phyloP scores from a whole-genome alignment of 2,113 vertebrate genomes.

The Semicossyphus pulcher region DNA sequence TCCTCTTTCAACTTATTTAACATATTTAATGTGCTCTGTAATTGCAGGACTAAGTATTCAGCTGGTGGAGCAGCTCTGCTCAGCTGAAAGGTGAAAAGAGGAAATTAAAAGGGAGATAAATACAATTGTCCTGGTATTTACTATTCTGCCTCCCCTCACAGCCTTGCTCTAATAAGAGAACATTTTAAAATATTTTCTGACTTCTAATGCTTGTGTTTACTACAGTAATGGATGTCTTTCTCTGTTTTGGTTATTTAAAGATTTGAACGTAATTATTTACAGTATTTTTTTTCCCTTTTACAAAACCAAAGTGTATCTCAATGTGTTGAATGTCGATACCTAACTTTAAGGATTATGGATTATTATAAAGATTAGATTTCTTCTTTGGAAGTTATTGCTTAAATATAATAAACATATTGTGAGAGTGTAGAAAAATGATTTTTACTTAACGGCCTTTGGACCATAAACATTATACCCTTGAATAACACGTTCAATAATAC shows the following conservation, averaged over 20 bases:
- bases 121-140: constrained; percentile 35
- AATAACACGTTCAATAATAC: too few species aligned
- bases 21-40: constrained; percentile 43
- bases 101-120: constrained; percentile 35
- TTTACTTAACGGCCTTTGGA: too few species aligned
- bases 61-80: neutral
- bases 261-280: too few species aligned
- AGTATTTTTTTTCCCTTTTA: too few species aligned
- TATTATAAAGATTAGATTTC: too few species aligned
- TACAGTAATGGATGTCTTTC: constrained; percentile 20
- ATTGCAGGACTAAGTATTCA: constrained; percentile 34
- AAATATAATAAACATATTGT: neutral
- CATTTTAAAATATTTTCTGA: neutral
- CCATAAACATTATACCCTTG: neutral
- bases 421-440: too few species aligned
- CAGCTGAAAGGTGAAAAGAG: constrained; percentile 43
- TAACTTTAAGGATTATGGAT: too few species aligned
- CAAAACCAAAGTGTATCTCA: too few species aligned
- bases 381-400: too few species aligned
- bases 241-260: neutral
- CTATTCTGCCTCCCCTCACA: neutral
- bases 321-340: too few species aligned
- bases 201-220: too few species aligned
- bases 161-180: neutral
- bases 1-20: constrained; percentile 32